Evolutionary conservation across 2,113 vertebrate genomes (phyloP).

Genomic region (Miniopterus natalensis): DNA sequence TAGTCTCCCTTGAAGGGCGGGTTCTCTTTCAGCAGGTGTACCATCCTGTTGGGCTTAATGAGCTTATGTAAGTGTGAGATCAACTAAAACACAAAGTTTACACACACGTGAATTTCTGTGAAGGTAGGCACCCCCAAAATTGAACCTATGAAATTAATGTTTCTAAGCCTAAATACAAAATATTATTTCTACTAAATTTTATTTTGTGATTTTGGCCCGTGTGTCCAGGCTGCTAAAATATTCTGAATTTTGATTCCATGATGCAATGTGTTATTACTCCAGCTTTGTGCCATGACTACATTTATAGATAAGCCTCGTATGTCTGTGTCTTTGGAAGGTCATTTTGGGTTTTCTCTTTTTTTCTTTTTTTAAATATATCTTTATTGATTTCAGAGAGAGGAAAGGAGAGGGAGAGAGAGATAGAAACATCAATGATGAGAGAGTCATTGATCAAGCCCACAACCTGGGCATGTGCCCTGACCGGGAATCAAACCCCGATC

Average conservation of each 20-base stretch:
- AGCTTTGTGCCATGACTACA: background rate
- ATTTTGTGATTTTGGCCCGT: background rate
- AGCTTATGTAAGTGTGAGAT: background rate
- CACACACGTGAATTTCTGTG: background rate
- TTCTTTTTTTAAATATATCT: no score
- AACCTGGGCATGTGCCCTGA: no score
- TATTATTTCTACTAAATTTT: conserved; percentile 23
- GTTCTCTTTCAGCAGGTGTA: background rate
- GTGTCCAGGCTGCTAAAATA: conserved; percentile 51
- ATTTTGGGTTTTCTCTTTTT: background rate
- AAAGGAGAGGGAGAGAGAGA: no score
- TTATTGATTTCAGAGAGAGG: no score
- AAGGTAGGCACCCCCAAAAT: background rate
- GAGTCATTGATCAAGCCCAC: no score
- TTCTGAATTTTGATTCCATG: conserved; percentile 46
- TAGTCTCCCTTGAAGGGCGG: background rate
- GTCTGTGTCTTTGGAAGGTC: background rate
- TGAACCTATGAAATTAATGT: background rate
- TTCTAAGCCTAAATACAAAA: conserved; percentile 41
- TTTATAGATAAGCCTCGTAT: background rate
- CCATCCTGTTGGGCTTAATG: no score
- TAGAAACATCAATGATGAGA: no score
- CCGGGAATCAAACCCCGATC: no score
- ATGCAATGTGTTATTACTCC: background rate
- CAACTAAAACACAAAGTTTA: background rate